Percentiles rank a stretch among this genome's conserved stretches.
These are phyloP conservation scores for Neria commutata DNA, from an alignment of 2,888 invertebrate species.

Conservation along the genomic window DNA sequence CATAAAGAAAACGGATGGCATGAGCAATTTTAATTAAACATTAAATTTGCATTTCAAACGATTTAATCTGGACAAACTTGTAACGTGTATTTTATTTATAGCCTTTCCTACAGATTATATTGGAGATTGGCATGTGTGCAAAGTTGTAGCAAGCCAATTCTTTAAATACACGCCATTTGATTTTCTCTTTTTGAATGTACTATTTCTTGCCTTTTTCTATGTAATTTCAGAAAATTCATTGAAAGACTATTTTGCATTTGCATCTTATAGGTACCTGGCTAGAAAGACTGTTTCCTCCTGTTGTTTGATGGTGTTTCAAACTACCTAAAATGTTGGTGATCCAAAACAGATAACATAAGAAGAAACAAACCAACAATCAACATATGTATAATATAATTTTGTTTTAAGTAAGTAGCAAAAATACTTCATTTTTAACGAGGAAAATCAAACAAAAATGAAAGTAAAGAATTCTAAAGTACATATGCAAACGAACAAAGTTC, in stretches of 20 bases:
- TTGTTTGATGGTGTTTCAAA: constrained; percentile 62
- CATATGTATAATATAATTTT: no score
- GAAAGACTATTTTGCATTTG: constrained; percentile 35
- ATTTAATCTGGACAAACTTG: no score
- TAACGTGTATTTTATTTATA: no score
- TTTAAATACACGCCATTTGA: neutral
- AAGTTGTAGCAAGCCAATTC: no score
- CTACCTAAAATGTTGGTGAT: constrained; percentile 51
- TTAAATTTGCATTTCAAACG: no score
- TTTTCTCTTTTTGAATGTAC: no score
- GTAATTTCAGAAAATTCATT: constrained; percentile 31
- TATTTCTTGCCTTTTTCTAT: no score
- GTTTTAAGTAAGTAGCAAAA: constrained; percentile 22
- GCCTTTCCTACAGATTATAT: no score
- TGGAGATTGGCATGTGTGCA: no score
- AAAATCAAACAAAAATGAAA: constrained; percentile 14
- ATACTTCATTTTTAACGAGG: constrained; percentile 12
- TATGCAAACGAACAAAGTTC: constrained; percentile 50
- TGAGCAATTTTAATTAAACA: no score
- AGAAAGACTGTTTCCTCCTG: constrained; percentile 64
- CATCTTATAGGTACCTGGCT: constrained; percentile 60
- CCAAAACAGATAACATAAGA: neutral
- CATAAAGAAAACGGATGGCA: no score
- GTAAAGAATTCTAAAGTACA: constrained; percentile 32
- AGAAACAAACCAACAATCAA: constrained; percentile 6